Percentiles rank a stretch among this genome's conserved stretches.
Evolutionary conservation across 2,797 vertebrate genomes (phyloP).

Genomic region (Chaunax sp.): DNA sequence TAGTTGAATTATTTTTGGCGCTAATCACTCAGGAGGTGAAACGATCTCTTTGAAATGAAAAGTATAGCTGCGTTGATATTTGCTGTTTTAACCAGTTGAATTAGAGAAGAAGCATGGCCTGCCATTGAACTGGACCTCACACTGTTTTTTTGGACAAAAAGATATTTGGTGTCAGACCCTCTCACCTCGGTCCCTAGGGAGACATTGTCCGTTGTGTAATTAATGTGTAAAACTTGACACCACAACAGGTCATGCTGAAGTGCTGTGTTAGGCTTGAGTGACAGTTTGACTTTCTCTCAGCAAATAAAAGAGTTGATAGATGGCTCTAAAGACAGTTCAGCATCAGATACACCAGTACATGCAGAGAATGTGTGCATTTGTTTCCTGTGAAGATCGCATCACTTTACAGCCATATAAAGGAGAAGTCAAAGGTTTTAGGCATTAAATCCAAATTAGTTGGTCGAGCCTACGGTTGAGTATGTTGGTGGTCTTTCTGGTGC

Average conservation of each 20-base stretch:
- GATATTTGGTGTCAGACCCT: conserved; percentile 51
- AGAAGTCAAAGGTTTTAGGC: conserved; percentile 5
- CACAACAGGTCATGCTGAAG: conserved; percentile 20
- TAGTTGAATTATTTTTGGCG: conserved; percentile 22
- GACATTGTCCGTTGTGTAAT: conserved; percentile 57
- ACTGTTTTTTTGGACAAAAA: conserved; percentile 57
- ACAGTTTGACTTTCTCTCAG: conserved; percentile 23
- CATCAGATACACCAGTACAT: conserved; percentile 2
- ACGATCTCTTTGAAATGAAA: conserved; percentile 8
- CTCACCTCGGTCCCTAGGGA: conserved; percentile 37
- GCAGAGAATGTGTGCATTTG: background rate
- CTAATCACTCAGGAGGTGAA: conserved; percentile 3
- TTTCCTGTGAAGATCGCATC: background rate
- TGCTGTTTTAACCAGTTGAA: conserved; percentile 24
- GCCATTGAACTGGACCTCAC: conserved; percentile 47
- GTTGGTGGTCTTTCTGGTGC: too few species aligned
- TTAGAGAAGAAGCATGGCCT: conserved; percentile 39
- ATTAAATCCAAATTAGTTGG: background rate
- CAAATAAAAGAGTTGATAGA: conserved; percentile 5
- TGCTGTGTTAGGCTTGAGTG: background rate
- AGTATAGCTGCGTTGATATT: conserved; percentile 23
- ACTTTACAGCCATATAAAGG: conserved; percentile 14
- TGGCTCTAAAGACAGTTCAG: conserved; percentile 18
- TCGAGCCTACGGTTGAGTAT: background rate
- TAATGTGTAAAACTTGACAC: conserved; percentile 50